Evolutionary conservation across 2,888 invertebrate genomes (phyloP).

Genomic region (Boloria selene): DNA sequence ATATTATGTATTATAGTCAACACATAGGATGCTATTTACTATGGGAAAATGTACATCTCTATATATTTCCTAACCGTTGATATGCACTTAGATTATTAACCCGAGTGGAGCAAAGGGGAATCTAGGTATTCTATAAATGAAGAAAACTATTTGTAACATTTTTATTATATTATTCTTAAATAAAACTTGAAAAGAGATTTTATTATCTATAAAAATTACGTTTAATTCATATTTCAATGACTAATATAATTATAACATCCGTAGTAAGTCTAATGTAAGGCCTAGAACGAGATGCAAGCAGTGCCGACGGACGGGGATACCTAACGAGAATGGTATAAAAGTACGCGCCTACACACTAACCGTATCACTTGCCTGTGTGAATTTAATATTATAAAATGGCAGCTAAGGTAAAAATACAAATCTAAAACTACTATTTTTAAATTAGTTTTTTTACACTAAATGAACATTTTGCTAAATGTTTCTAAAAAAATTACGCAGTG

Average conservation of each 20-base stretch:
- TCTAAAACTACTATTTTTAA: conserved; percentile 11
- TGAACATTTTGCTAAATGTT: not conserved
- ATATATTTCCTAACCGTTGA: no score
- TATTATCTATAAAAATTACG: not conserved
- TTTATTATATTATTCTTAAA: not conserved
- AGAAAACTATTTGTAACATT: not conserved
- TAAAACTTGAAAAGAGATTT: not conserved
- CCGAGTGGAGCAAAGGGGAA: no score
- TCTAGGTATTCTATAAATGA: no score
- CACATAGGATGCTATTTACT: no score
- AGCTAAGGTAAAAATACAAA: conserved; percentile 68
- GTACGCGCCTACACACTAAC: conserved; percentile 57
- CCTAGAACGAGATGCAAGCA: conserved; percentile 35
- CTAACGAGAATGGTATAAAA: conserved; percentile 69
- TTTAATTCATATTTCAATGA: conserved; percentile 21
- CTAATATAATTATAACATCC: conserved; percentile 34
- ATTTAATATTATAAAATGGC: conserved; percentile 75
- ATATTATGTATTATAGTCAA: no score
- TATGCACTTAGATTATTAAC: no score
- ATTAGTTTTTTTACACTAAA: not conserved
- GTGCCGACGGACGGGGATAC: conserved; percentile 59
- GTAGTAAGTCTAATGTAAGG: conserved; percentile 40
- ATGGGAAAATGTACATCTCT: no score
- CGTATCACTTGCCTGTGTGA: conserved; percentile 74
- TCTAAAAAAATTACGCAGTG: no score